Base-by-base conservation (phyloP, 35 echinoderm and acorn worm species). In the Apostichopus parvimensis region DNA sequence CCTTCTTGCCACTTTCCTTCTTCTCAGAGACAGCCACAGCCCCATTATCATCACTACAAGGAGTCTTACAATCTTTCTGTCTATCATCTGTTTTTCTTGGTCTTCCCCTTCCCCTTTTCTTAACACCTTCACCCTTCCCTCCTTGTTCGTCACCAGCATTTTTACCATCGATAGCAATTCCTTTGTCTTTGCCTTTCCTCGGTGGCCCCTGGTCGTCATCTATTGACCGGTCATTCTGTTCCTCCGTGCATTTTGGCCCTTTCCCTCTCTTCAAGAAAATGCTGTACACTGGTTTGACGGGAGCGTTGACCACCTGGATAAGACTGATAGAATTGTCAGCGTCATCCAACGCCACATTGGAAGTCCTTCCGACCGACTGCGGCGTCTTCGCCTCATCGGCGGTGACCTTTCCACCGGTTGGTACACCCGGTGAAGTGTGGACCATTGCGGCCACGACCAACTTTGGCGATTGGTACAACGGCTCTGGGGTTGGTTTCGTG, bases 231-330 rank as follows among this genome's bases (percentile, higher is more conserved):
- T 4, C 52, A 15, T 57, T 62, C 72, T 88, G 21, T 88, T 15
- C 86, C 45, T 17, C 62, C 5, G 58, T 57, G 71, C 8, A 34
- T 64, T 88, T 88, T 5, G 52, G 5, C 7, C 5, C 64, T 88
- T 88, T 88, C 9, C 53, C 17, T 14, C 72, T 88, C 34, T 88
- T 88, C 62, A 88, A 72, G 64, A 88, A 88, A 53, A 88, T 88
- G 45, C 86, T 88, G 34, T 88, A 88, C 60, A 88, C 17, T 18
- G 62, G 86, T 53, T 72, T 88, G 12, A 52, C 3, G 2, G 86
- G 68, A 7, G 60, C 11, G 2, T 53, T 88, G 4, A 88, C 68
- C 6, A 72, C 60, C 24, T 88, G 22, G 72, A 75, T 88, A 72
- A 88, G 26, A 88, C 86, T 88, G 11, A 88, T 72, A 5, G 71